Percentiles rank a stretch among this genome's conserved stretches.
Conservation (phyloP, 2,113 vertebrate species). For the Neoarius graeffei region DNA sequence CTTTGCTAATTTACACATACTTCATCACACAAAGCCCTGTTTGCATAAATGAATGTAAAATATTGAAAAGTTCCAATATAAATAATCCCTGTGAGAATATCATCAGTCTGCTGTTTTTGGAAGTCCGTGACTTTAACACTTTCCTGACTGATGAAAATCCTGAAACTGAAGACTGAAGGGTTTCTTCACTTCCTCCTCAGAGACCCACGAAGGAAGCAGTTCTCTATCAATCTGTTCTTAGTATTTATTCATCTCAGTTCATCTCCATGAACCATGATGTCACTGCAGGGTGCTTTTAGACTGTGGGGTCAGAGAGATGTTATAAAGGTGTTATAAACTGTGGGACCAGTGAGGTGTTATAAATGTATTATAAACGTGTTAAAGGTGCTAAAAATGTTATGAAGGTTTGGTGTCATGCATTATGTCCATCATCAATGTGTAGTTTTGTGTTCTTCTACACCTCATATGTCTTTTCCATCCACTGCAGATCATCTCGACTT, state of each 20-base stretch:
- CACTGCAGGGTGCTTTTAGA: background rate
- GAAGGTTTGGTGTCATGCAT: background rate
- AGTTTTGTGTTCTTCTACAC: background rate
- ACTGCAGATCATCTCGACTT: slow-evolving; percentile 60
- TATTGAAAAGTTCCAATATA: too few relatives aligned
- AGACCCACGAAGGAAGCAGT: too few relatives aligned
- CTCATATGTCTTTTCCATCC: slow-evolving; percentile 67
- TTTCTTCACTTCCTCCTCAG: too few relatives aligned
- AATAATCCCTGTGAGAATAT: too few relatives aligned
- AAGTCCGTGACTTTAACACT: too few relatives aligned
- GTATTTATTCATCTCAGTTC: background rate
- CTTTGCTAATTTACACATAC: background rate
- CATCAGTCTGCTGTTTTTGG: too few relatives aligned
- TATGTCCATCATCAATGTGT: background rate
- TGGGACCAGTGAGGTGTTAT: background rate
- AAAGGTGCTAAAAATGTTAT: background rate
- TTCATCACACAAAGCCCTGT: too few relatives aligned
- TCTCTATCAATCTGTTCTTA: background rate
- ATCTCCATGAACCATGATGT: background rate
- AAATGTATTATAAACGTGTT: background rate
- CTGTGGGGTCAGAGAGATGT: background rate
- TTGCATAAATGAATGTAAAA: too few relatives aligned
- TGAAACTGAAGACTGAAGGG: too few relatives aligned
- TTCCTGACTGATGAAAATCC: too few relatives aligned
- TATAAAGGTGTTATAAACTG: background rate